A percentile compares a stretch with the other conserved stretches of the same genome.
Evolutionary conservation across 2,113 vertebrate species (phyloP).

Genomic region (Thryonomys swinderianus): DNA sequence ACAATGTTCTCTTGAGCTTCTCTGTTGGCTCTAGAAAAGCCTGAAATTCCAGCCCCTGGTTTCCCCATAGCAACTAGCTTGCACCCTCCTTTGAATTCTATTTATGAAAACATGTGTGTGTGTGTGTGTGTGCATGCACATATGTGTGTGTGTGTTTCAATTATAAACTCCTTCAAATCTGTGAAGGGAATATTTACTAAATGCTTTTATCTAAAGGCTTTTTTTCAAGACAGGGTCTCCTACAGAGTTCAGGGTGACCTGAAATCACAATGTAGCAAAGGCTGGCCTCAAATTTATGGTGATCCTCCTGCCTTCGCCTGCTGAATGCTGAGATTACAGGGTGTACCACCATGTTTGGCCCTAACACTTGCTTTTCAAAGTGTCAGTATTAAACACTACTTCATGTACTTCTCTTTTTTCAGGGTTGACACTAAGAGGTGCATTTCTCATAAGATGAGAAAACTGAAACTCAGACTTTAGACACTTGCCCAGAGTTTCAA

Average conservation of each 20-base stretch:
- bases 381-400: background rate
- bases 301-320: background rate
- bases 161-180: constrained; percentile 19
- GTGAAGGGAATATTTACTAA: constrained; percentile 27
- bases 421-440: background rate
- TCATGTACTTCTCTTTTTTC: constrained; percentile 11
- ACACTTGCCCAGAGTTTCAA: background rate
- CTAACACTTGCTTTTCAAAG: constrained; percentile 32
- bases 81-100: background rate
- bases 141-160: background rate
- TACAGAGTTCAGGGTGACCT: background rate
- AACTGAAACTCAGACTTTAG: constrained; percentile 25
- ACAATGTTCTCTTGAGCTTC: constrained; percentile 5
- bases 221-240: background rate
- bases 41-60: background rate
- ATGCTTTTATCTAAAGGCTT: background rate
- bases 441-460: constrained; percentile 33
- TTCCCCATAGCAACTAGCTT: constrained; percentile 38
- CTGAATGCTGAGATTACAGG: background rate
- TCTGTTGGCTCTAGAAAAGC: constrained; percentile 10
- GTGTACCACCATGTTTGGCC: background rate
- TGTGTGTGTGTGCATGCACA: too few relatives aligned
- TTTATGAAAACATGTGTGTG: constrained; percentile 10
- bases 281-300: background rate
- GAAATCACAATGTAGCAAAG: background rate